phyloP scores from a whole-genome alignment of 2,113 vertebrate species.

The Vidua macroura region DNA sequence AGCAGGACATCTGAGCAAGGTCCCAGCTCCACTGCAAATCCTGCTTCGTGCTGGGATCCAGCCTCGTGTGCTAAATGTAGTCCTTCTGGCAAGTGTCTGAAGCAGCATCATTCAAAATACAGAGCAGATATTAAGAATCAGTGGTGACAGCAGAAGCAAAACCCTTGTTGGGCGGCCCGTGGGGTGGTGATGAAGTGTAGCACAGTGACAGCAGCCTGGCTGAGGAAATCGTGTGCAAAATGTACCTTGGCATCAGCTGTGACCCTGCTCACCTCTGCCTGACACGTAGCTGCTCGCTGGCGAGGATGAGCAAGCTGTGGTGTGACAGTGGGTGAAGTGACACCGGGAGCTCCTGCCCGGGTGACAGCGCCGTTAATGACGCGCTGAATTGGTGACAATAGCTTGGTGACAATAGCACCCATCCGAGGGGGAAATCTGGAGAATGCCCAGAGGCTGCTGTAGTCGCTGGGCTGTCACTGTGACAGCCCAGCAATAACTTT shows the following conservation, averaged over 20 bases:
- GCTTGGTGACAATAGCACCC: not conserved
- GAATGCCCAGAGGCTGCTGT: not conserved
- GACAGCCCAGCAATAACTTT: not conserved
- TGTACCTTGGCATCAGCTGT: not conserved
- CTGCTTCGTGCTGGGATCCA: not conserved
- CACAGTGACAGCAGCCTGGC: not conserved
- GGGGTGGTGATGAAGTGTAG: not conserved
- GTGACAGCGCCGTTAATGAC: not conserved
- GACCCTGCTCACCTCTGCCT: not conserved
- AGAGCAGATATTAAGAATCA: not conserved
- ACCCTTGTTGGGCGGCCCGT: not conserved
- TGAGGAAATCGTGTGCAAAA: not conserved
- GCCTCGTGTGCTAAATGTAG: not conserved
- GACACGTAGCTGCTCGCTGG: not conserved
- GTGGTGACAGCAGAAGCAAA: not conserved
- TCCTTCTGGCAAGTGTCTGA: not conserved
- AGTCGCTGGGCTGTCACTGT: not conserved
- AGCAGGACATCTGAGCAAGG: not conserved
- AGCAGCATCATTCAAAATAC: not conserved
- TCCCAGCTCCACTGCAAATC: not conserved
- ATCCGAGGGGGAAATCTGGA: not conserved
- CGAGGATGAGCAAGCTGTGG: not conserved
- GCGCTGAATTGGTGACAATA: rapidly evolving
- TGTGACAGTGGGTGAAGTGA: not conserved
- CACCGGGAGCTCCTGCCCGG: not conserved